Conservation (phyloP, 1,140 invertebrate genomes). For the Olivierus martensii region DNA sequence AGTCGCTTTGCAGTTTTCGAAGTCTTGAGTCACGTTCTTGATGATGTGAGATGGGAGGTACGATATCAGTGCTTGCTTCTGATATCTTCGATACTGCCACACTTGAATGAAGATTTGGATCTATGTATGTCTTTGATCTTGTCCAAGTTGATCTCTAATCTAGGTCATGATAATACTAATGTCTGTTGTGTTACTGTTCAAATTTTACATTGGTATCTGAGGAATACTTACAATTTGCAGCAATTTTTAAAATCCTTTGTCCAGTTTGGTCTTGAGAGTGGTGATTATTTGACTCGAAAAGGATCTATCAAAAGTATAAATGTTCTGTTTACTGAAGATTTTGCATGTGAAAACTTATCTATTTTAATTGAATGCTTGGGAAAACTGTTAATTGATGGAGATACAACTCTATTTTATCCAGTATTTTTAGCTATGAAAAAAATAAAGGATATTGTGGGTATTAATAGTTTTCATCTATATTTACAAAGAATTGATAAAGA, state of each 20-base stretch:
- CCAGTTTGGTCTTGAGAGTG: constrained; percentile 17
- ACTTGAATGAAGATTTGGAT: constrained; percentile 8
- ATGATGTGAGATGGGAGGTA: constrained; percentile 16
- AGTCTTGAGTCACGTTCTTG: constrained; percentile 7
- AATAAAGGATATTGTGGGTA: constrained; percentile 18
- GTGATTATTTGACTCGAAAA: constrained; percentile 14
- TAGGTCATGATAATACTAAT: constrained; percentile 18
- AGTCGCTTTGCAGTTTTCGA: constrained; percentile 7
- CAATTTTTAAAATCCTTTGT: constrained; percentile 18
- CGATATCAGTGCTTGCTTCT: constrained; percentile 16
- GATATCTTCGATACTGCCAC: constrained; percentile 7
- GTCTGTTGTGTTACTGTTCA: constrained; percentile 13
- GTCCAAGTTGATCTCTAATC: constrained; percentile 11
- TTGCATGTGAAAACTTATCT: constrained; percentile 19
- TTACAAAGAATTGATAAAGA: constrained; percentile 13
- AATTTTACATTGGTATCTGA: constrained; percentile 19
- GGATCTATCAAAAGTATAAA: constrained; percentile 18
- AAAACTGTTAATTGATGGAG: constrained; percentile 17
- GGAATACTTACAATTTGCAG: constrained; percentile 21
- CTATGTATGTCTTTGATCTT: constrained; percentile 7
- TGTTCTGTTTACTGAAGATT: constrained; percentile 20
- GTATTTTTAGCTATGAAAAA: constrained; percentile 21
- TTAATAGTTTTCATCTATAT: constrained; percentile 8
- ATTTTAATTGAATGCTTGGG: constrained; percentile 17
- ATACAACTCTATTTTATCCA: constrained; percentile 21